phyloP scores from a whole-genome alignment of 2,113 vertebrate genomes.

The Mustela nigripes region DNA sequence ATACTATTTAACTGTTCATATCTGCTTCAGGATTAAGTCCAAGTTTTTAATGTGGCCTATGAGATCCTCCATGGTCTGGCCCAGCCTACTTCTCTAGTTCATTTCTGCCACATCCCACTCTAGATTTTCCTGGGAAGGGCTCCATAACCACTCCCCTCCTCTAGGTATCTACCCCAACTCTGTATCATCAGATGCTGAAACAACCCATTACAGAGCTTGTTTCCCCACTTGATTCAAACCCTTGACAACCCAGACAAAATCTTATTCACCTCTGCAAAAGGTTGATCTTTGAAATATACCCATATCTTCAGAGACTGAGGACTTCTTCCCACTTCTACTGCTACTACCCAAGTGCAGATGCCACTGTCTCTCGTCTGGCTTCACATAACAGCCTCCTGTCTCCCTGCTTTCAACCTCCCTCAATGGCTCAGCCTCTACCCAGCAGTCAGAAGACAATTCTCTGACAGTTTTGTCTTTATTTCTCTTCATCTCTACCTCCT shows the following conservation, averaged over 20 bases:
- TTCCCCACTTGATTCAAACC: background rate
- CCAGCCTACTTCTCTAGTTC: background rate
- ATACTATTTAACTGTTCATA: background rate
- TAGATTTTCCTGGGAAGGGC: background rate
- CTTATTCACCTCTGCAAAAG: background rate
- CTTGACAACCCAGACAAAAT: slow-evolving; percentile 2
- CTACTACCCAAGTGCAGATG: background rate
- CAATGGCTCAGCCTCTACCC: background rate
- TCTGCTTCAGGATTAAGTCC: background rate
- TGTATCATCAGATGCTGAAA: background rate
- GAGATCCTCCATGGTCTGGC: background rate
- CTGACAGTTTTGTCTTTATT: background rate
- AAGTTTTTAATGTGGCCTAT: background rate
- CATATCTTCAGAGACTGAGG: background rate
- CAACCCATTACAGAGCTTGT: background rate
- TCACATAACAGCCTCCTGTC: rapidly evolving
- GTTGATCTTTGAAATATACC: background rate
- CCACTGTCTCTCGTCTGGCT: background rate
- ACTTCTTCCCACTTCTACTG: background rate
- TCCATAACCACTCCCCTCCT: background rate
- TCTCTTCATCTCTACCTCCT: background rate
- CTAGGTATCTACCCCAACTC: background rate
- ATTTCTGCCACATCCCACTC: background rate
- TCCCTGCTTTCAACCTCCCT: background rate
- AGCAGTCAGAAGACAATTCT: background rate